These are phyloP conservation scores for Pemphigus obesinymphae DNA, from an alignment of 1,140 invertebrate genomes.

Conservation along the genomic window DNA sequence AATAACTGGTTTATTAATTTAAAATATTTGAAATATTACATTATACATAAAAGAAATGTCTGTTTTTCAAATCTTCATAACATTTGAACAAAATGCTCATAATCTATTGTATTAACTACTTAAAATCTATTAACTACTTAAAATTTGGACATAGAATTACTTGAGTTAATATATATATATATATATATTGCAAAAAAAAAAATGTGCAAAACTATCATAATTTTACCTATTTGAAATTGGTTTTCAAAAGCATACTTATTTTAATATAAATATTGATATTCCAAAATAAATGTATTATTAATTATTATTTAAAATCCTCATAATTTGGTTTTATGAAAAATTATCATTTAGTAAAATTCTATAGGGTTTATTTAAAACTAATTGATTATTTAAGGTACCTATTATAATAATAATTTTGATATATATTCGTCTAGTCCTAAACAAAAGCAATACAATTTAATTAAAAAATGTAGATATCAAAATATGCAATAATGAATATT, in stretches of 20 bases:
- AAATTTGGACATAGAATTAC: neutral
- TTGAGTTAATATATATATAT: no score
- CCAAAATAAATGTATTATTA: neutral
- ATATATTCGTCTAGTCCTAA: neutral
- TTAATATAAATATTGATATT: neutral
- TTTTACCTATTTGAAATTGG: neutral
- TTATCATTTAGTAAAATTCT: neutral
- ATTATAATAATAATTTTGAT: neutral
- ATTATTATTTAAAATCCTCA: neutral
- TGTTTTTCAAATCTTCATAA: neutral
- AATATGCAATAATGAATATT: neutral
- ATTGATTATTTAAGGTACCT: neutral
- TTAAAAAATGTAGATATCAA: no score
- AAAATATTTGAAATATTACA: neutral
- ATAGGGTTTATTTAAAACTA: neutral
- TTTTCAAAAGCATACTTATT: neutral
- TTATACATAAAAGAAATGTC: neutral
- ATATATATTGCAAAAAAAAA: no score
- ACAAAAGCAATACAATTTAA: conserved; percentile 11
- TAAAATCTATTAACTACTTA: neutral
- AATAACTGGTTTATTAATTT: neutral
- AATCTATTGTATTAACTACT: neutral
- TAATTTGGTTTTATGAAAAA: neutral
- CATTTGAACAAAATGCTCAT: neutral
- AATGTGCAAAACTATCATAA: no score